Base-by-base conservation (phyloP, 2,888 invertebrate genomes). In the Dryomyza anilis region DNA sequence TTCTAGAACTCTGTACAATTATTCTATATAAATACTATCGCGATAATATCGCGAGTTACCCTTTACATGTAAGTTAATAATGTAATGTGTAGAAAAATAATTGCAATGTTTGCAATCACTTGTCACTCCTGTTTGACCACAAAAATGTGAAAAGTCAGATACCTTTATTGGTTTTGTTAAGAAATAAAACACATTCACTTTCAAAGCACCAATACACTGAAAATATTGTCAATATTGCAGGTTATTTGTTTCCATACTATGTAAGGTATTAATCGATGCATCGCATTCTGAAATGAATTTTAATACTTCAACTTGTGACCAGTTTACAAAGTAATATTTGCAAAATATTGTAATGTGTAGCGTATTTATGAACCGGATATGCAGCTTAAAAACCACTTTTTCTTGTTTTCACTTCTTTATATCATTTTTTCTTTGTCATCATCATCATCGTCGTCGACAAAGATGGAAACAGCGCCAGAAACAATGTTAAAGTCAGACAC, bases 71-170 rank as follows among this genome's bases (percentile, higher is more conserved):
- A 16, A 43, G 7, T 16, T 4, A 39, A 14, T 39, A 39, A 39
- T 36, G n/a, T 36, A 7, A 43, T 43, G n/a, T n/a, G n/a, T n/a
- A n/a, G n/a, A n/a, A n/a, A n/a, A n/a, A n/a, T n/a, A n/a, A n/a
- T n/a, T n/a, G n/a, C 39, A 50, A 27, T 50, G 1, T 27, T 50
- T 50, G 27, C n/a, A 2, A 50, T 25, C 7, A n/a, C 23, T 50
- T 50, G 50, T 27, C 50, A 50, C 50, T 50, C 50, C 50, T 25
- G 25, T 50, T 50, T 27, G 14, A 50, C 50, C 50, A 25, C 7
- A 25, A 7, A 50, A 6, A 50, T n/a, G n/a, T n/a, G n/a, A n/a
- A n/a, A n/a, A n/a, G n/a, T n/a, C n/a, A n/a, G n/a, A n/a, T n/a
- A n/a, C n/a, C n/a, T n/a, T n/a, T n/a, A n/a, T n/a, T n/a, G n/a